Percentiles rank a stretch among this genome's conserved stretches.
These are phyloP conservation scores for Nicator chloris DNA, from an alignment of 2,113 vertebrate genomes.

Conservation along the genomic window DNA sequence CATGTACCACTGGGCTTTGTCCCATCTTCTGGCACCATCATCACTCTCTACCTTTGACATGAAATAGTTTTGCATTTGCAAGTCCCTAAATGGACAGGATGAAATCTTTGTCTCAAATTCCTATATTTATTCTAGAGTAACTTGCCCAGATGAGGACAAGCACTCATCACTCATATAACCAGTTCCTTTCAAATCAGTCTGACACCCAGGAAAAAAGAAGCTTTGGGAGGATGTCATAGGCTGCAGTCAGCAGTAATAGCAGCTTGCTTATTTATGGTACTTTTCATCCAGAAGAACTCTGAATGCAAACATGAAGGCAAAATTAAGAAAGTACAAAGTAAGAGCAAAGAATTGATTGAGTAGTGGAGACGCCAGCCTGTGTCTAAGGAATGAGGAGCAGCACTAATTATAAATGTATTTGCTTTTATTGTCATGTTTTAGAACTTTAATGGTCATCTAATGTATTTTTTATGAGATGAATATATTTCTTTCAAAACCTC, in stretches of 20 bases:
- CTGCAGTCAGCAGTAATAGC: neutral
- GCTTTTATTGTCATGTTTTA: slow-evolving; percentile 28
- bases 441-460: slow-evolving; percentile 39
- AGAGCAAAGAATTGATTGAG: neutral
- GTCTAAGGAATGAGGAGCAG: neutral
- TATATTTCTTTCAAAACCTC: slow-evolving; percentile 35
- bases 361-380: slow-evolving; percentile 5
- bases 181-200: neutral
- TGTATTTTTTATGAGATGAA: slow-evolving; percentile 41
- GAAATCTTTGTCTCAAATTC: neutral
- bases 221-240: neutral
- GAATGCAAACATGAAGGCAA: neutral
- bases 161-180: neutral
- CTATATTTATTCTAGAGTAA: neutral
- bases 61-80: neutral
- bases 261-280: neutral
- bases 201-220: neutral
- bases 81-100: neutral
- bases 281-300: neutral
- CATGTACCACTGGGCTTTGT: neutral
- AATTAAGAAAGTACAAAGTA: neutral
- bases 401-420: slow-evolving; percentile 18
- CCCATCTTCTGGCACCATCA: neutral
- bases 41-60: neutral
- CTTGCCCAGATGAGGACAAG: neutral